phyloP scores from a whole-genome alignment of 2,797 vertebrate genomes.

The Takifugu ocellatus region DNA sequence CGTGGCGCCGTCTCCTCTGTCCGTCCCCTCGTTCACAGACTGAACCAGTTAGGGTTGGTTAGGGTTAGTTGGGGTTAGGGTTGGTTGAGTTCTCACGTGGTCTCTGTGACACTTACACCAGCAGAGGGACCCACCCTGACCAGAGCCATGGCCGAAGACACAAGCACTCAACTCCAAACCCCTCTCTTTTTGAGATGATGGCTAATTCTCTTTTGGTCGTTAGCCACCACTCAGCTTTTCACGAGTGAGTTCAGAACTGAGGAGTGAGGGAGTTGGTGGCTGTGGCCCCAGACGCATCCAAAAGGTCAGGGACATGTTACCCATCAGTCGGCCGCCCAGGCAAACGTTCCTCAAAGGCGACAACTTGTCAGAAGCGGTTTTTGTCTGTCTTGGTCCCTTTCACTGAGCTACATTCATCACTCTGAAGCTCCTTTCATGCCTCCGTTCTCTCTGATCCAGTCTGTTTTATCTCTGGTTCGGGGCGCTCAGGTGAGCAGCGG shows the following conservation, averaged over 20 bases:
- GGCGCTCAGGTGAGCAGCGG: slow-evolving; percentile 39
- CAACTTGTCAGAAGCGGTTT: slow-evolving; percentile 66
- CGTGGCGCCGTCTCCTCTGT: slow-evolving; percentile 40
- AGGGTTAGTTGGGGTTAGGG: too few species aligned
- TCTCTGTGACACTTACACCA: slow-evolving; percentile 30
- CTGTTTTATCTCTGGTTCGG: slow-evolving; percentile 51
- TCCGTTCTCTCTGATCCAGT: slow-evolving; percentile 42
- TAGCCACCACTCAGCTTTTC: slow-evolving; percentile 3
- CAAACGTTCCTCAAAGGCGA: slow-evolving; percentile 56
- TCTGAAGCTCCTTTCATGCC: slow-evolving; percentile 42
- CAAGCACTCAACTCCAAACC: slow-evolving; percentile 23
- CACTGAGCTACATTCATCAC: slow-evolving; percentile 35
- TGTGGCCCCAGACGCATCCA: slow-evolving; percentile 46
- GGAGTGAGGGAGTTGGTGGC: slow-evolving; percentile 31
- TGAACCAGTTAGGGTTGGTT: slow-evolving; percentile 54
- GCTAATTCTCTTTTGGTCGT: slow-evolving; percentile 13
- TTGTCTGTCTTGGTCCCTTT: slow-evolving; percentile 55
- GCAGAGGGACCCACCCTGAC: slow-evolving; percentile 29
- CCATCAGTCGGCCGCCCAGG: slow-evolving; percentile 35
- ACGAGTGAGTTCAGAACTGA: slow-evolving; percentile 33
- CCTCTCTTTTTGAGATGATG: not conserved
- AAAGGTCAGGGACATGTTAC: slow-evolving; percentile 60
- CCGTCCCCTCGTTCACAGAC: slow-evolving; percentile 62
- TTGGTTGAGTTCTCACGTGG: slow-evolving; percentile 55
- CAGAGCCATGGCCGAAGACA: slow-evolving; percentile 55